Conservation (phyloP, 2,888 invertebrate species). For the Drosophila mayaguana region DNA sequence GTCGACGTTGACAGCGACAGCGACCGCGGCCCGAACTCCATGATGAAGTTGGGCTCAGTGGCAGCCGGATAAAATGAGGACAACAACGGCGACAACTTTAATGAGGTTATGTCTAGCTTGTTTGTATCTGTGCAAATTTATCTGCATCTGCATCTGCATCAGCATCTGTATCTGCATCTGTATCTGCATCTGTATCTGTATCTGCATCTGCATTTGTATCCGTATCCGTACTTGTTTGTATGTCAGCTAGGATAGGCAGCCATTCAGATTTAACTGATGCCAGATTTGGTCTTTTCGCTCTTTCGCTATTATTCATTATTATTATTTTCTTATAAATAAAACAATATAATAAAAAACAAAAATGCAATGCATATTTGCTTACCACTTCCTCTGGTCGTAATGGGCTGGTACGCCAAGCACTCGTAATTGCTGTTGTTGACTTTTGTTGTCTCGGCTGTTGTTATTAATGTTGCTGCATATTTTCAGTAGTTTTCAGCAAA, state of each 20-base stretch:
- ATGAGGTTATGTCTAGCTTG: conserved; percentile 74
- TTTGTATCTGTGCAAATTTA: conserved; percentile 34
- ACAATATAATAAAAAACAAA: conserved; percentile 27
- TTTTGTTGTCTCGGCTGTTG: conserved; percentile 47
- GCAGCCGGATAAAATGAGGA: conserved; percentile 74
- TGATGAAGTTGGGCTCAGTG: conserved; percentile 32
- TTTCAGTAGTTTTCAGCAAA: conserved; percentile 46
- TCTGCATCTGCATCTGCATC: conserved; percentile 30
- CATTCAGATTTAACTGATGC: neutral
- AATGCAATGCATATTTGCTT: conserved; percentile 60
- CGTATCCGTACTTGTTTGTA: conserved; percentile 6
- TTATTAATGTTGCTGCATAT: conserved; percentile 48
- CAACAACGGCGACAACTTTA: conserved; percentile 76
- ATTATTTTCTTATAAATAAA: neutral
- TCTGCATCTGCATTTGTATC: conserved; percentile 28
- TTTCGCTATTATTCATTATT: neutral
- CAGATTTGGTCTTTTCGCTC: conserved; percentile 23
- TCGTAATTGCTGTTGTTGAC: conserved; percentile 67
- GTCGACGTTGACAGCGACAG: neutral
- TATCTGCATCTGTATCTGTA: conserved; percentile 11
- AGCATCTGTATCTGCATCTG: conserved; percentile 23
- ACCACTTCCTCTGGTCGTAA: conserved; percentile 65
- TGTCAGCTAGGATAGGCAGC: conserved; percentile 60
- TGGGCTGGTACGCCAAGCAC: conserved; percentile 38
- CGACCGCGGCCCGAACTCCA: conserved; percentile 21